phyloP scores from a whole-genome alignment of 2,113 vertebrate genomes.

The Piprites chloris region DNA sequence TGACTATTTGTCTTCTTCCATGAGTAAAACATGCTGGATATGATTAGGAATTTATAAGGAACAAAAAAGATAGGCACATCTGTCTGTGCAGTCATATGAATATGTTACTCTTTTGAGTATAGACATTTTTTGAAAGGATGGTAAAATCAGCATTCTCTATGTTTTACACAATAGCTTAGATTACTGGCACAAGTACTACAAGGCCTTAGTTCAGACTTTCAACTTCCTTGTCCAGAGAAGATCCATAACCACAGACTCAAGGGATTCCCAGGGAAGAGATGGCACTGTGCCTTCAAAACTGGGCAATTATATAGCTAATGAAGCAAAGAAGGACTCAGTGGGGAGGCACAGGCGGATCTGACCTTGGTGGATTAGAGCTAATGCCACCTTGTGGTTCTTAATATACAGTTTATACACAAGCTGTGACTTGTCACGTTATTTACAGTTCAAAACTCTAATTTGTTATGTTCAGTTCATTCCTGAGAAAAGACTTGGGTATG shows the following conservation, averaged over 20 bases:
- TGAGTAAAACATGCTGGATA: background rate
- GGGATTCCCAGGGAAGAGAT: background rate
- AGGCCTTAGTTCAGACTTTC: background rate
- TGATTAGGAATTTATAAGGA: background rate
- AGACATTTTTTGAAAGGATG: background rate
- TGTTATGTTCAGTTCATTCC: background rate
- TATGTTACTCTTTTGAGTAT: background rate
- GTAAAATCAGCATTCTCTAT: background rate
- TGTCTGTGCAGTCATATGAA: background rate
- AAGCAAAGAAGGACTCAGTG: background rate
- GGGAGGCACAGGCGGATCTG: background rate
- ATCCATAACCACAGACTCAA: background rate
- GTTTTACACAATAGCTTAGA: background rate
- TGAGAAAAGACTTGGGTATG: background rate
- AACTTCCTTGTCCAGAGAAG: background rate
- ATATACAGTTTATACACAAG: background rate
- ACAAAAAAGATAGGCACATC: background rate
- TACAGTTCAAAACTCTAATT: background rate
- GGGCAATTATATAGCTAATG: background rate
- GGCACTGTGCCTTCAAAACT: background rate
- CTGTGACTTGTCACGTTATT: background rate
- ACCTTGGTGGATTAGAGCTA: background rate
- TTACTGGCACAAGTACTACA: background rate
- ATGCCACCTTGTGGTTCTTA: background rate
- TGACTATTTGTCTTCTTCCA: background rate